phyloP scores from a whole-genome alignment of 2,113 vertebrate genomes.

The Tautogolabrus adspersus region DNA sequence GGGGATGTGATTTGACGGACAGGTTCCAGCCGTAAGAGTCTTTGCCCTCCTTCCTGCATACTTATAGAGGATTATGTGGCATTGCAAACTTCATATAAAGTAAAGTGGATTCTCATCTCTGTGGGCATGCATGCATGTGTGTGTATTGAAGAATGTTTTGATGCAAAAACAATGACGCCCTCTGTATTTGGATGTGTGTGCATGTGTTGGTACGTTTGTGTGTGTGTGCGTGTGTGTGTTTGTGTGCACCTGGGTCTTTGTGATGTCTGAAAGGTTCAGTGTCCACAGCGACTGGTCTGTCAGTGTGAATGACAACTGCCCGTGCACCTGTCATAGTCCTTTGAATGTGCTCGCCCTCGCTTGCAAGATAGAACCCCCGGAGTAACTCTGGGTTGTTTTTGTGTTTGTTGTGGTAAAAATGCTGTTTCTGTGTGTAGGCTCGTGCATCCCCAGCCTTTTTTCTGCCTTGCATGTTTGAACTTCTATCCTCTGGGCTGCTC shows the following conservation, averaged over 20 bases:
- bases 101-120: conserved; percentile 50
- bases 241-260: conserved; percentile 32
- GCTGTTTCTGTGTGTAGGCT: background rate
- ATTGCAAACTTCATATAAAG: conserved; percentile 32
- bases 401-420: conserved; percentile 12
- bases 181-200: background rate
- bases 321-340: conserved; percentile 34
- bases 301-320: conserved; percentile 37
- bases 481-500: background rate
- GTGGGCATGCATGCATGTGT: background rate
- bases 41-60: conserved; percentile 43
- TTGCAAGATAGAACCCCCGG: background rate
- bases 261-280: conserved; percentile 44
- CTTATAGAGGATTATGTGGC: conserved; percentile 52
- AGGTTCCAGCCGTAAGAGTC: conserved; percentile 33
- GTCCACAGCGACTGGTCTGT: conserved; percentile 22
- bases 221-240: background rate
- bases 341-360: conserved; percentile 30
- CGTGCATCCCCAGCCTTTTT: background rate
- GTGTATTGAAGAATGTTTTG: conserved; percentile 15
- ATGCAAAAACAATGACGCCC: conserved; percentile 36
- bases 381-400: conserved; percentile 15
- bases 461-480: conserved; percentile 1
- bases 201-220: background rate
- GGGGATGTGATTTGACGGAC: conserved; percentile 40